A percentile compares a stretch with the other conserved stretches of the same genome.
phyloP scores from a whole-genome alignment of 1,140 invertebrate species.

The Apolygus lucorum region DNA sequence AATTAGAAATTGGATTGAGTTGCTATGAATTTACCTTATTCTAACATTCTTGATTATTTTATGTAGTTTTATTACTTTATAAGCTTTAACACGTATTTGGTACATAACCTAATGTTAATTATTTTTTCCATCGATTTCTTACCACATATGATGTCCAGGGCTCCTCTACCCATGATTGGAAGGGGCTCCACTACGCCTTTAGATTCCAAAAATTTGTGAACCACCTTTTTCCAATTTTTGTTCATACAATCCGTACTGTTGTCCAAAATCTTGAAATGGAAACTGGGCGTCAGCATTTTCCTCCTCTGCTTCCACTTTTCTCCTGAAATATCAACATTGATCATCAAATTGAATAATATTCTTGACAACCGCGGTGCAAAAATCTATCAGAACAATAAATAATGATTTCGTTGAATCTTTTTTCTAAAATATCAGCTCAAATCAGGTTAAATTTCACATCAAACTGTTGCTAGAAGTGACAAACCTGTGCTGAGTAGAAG shows the following conservation, averaged over 20 bases:
- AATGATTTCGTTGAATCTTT: too few relatives aligned
- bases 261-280: slow-evolving; percentile 74
- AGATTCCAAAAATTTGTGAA: slow-evolving; percentile 40
- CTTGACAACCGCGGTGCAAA: neutral
- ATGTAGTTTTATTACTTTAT: too few relatives aligned
- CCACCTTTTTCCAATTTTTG: slow-evolving; percentile 46
- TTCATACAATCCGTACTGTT: slow-evolving; percentile 65
- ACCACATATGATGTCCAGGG: slow-evolving; percentile 69
- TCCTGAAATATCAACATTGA: slow-evolving; percentile 35
- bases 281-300: slow-evolving; percentile 69
- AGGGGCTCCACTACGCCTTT: slow-evolving; percentile 46
- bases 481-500: neutral
- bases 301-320: slow-evolving; percentile 55
- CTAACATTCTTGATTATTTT: too few relatives aligned
- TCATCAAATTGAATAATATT: neutral
- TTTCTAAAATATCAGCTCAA: too few relatives aligned
- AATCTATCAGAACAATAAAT: too few relatives aligned
- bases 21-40: too few relatives aligned
- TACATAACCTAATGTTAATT: too few relatives aligned
- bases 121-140: too few relatives aligned
- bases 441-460: too few relatives aligned
- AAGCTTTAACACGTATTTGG: too few relatives aligned
- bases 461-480: too few relatives aligned
- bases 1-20: too few relatives aligned
- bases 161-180: slow-evolving; percentile 52